Base-by-base conservation (phyloP, 2,888 invertebrate species). In the Platycheirus albimanus region DNA sequence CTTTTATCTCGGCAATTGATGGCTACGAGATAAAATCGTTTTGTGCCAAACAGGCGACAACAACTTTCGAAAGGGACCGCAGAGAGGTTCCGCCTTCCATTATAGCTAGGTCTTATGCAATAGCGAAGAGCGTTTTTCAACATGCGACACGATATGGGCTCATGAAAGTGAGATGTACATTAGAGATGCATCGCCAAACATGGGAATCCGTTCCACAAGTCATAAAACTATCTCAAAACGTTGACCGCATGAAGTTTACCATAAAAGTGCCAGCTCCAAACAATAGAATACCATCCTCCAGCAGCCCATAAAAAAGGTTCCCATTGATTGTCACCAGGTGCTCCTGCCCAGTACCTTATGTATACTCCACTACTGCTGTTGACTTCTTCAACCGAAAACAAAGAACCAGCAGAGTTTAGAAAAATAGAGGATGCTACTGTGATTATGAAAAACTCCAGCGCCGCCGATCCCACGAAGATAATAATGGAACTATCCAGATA, bases 1-100 rank as follows among this genome's bases (percentile, higher is more conserved):
- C 81, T 81, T 77, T 81, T 81, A 81, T 81, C 81, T 67, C 43
- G 71, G 71, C 71, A 81, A 81, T 81, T 81, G 77, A 81, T 81
- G 81, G 81, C 66, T 81, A 77, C 71, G 81, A 66, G 81, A 81
- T 81, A 77, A 81, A 77, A 81, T 71, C 81, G 77, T 81, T 81
- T 81, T 81, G 81, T 66, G 77, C 61, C 71, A 43, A 67, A 77
- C 54, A 77, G 71, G 64, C 77, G 71, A 61, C 66, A 63, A 54
- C 71, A 49, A 67, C 67, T 77, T 81, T 81, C 71, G 77, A 77
- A 81, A 81, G 71, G 77, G 61, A 71, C 61, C 67, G 38, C 58
- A 58, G 24, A 28, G 13, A 38, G 56, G 56, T 20, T 52, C 51
- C 41, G 64, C 66, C 72, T 49, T 51, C 45, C 67, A 47, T 45